phyloP scores from a whole-genome alignment of 2,888 invertebrate genomes.

The Patella pellucida region DNA sequence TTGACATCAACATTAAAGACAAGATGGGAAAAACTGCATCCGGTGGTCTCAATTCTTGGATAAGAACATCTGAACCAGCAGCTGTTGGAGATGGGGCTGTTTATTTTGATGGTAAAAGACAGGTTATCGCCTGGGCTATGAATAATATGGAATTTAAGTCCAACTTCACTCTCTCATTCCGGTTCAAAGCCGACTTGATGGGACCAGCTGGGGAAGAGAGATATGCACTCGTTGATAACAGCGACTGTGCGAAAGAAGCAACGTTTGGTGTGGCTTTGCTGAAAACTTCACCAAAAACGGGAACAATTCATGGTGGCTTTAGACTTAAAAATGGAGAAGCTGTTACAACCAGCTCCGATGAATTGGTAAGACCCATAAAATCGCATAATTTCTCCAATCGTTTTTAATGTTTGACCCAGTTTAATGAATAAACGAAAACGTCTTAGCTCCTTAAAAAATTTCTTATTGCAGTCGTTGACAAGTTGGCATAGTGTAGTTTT shows the following conservation, averaged over 20 bases:
- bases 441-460: background rate
- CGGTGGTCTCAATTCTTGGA: constrained; percentile 25
- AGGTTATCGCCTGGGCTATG: constrained; percentile 40
- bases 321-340: constrained; percentile 33
- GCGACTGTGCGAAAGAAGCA: constrained; percentile 42
- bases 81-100: constrained; percentile 32
- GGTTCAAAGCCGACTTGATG: constrained; percentile 25
- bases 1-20: constrained; percentile 36
- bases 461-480: constrained; percentile 24
- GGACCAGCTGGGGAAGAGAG: constrained; percentile 16
- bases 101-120: constrained; percentile 28
- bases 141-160: constrained; percentile 45
- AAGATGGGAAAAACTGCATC: constrained; percentile 26
- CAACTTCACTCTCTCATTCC: constrained; percentile 37
- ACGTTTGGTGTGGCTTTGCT: constrained; percentile 41
- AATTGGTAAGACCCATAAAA: constrained; percentile 28
- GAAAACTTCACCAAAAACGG: constrained; percentile 17
- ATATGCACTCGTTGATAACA: constrained; percentile 40
- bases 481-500: constrained; percentile 38
- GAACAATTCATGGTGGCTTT: constrained; percentile 37
- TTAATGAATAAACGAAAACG: background rate
- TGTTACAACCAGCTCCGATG: constrained; percentile 31
- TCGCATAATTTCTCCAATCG: too few species aligned
- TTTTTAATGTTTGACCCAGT: too few species aligned
- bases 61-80: constrained; percentile 20